These are phyloP conservation scores for Taxidea taxus DNA, from an alignment of 2,113 vertebrate genomes.

Conservation along the genomic window DNA sequence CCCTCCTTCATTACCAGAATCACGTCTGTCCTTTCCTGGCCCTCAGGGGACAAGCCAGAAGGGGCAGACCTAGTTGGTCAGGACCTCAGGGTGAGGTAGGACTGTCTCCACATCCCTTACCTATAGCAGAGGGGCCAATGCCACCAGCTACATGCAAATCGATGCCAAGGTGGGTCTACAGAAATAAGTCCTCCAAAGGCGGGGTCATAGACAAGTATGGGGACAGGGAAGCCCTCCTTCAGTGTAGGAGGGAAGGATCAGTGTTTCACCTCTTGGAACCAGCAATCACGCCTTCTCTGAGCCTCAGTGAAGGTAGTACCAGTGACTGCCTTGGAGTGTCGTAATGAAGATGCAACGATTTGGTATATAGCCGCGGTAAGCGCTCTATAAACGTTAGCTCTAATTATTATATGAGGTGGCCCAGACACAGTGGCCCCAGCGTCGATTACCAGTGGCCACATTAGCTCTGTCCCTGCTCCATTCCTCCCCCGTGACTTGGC, in stretches of 20 bases:
- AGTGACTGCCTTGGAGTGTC: not conserved
- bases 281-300: not conserved
- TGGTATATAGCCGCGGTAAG: not conserved
- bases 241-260: not conserved
- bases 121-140: not conserved
- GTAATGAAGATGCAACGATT: not conserved
- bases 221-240: not conserved
- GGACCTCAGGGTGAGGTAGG: not conserved
- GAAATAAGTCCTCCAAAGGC: not conserved
- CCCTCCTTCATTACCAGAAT: not conserved
- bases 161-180: not conserved
- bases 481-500: not conserved
- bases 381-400: not conserved
- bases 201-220: not conserved
- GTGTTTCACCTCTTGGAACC: not conserved
- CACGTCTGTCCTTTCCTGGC: not conserved
- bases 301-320: not conserved
- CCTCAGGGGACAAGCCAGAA: not conserved
- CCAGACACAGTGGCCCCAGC: not conserved
- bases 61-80: not conserved
- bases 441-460: not conserved
- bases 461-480: not conserved
- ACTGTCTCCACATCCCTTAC: not conserved
- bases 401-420: not conserved
- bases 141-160: not conserved